Evolutionary conservation across 2,888 invertebrate species (phyloP).

Genomic region (Drosophila emarginata): DNA sequence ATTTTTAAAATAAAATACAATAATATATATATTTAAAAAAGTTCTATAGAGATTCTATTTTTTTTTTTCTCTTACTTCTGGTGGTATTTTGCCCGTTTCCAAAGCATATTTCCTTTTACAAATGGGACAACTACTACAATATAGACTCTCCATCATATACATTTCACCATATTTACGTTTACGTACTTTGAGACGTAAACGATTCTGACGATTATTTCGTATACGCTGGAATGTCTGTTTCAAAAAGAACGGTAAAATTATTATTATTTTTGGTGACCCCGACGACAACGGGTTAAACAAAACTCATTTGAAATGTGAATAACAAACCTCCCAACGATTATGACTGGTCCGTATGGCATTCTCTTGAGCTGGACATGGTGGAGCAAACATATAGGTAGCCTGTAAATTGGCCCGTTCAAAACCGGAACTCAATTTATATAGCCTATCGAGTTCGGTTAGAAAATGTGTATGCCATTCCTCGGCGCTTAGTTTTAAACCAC

Average conservation of each 20-base stretch:
- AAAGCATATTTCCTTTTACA: slow-evolving; percentile 83
- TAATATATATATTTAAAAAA: too few relatives aligned
- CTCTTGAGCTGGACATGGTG: slow-evolving; percentile 81
- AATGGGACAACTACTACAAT: slow-evolving; percentile 85
- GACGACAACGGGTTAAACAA: neutral
- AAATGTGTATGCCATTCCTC: slow-evolving; percentile 88
- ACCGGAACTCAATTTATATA: slow-evolving; percentile 85
- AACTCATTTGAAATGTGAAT: too few relatives aligned
- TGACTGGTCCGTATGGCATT: slow-evolving; percentile 83
- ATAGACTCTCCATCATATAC: slow-evolving; percentile 82
- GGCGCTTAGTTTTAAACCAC: slow-evolving; percentile 86
- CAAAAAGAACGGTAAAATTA: neutral
- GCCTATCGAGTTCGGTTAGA: slow-evolving; percentile 87
- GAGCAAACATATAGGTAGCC: slow-evolving; percentile 81
- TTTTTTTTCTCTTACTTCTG: too few relatives aligned
- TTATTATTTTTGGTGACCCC: neutral
- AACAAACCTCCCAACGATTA: slow-evolving; percentile 86
- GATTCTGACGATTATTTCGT: slow-evolving; percentile 87
- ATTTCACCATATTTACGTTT: slow-evolving; percentile 86
- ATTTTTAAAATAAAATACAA: too few relatives aligned
- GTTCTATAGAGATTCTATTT: too few relatives aligned
- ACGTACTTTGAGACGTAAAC: slow-evolving; percentile 86
- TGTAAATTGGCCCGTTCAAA: slow-evolving; percentile 82
- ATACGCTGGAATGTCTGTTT: slow-evolving; percentile 86
- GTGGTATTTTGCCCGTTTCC: slow-evolving; percentile 84